phyloP scores from a whole-genome alignment of 2,113 vertebrate species.

The Phoenicopterus ruber region DNA sequence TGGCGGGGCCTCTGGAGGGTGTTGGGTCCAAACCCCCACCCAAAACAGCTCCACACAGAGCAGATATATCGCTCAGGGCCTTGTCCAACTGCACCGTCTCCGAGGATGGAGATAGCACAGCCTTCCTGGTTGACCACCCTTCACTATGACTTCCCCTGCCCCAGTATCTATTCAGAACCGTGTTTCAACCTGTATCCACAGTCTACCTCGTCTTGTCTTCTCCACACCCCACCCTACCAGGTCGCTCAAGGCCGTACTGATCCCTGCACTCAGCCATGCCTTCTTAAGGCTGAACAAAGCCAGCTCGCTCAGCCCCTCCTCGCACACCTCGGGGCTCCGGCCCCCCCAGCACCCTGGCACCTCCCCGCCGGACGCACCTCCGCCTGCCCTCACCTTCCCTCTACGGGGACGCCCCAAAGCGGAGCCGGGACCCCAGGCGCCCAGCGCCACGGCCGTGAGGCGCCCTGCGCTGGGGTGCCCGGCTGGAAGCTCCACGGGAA shows the following conservation, averaged over 20 bases:
- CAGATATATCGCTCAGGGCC: background rate
- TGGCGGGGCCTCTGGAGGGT: background rate
- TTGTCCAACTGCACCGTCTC: background rate
- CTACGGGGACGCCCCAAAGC: background rate
- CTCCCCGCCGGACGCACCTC: background rate
- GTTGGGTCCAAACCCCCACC: background rate
- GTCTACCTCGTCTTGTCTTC: no score
- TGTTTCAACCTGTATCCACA: fast-evolving
- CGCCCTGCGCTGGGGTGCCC: background rate
- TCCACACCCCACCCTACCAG: fast-evolving
- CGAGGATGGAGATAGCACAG: background rate
- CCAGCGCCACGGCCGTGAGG: background rate
- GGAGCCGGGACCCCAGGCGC: no score
- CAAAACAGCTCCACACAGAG: no score
- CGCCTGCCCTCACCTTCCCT: fast-evolving
- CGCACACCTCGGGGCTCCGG: no score
- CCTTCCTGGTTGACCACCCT: background rate
- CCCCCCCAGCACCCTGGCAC: background rate
- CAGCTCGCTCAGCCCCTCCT: background rate
- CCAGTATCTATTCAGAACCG: background rate
- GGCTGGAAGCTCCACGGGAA: background rate
- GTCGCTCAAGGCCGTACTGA: background rate
- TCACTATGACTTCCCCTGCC: no score
- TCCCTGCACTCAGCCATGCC: fast-evolving
- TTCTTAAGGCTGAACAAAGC: background rate